Evolutionary conservation across 2,113 vertebrate genomes (phyloP), one percentile per base, ranked within the genome.

Genomic region (Centrocercus urophasianus): DNA sequence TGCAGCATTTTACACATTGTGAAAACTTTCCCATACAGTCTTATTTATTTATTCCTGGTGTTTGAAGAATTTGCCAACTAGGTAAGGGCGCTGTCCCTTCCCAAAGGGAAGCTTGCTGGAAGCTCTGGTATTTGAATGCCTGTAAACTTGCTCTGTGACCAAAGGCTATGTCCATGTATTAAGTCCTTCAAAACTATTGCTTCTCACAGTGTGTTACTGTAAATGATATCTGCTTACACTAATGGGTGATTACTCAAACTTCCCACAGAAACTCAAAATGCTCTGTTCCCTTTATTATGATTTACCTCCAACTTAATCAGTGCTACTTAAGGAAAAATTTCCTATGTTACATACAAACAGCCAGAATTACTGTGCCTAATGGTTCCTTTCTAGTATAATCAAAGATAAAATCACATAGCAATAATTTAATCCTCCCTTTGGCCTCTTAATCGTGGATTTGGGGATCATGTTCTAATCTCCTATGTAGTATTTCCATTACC

Each of bases 181-280:
- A 90, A 75, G 91, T 85, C 90, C 75, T 61, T 78, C 85, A 92
- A 79, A 93, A 52, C 52, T 71, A 47, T 48, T 93, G 76, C 66
- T 95, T 94, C 93, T 96, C 88, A 75, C 85, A 88, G 80, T 1
- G 0, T 86, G 85, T 50, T 70, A 82, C 73, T 93, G 90, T 92
- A 91, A 93, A 92, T 94, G 93, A 90, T 65, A 52, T 78, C 83
- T 93, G 82, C 83, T 83, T 86, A 69, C 47, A 88, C 59, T 72
- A 90, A 78, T 40, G 70, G 66, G 72, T 83, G 83, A 87, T 95
- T 91, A 88, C 61, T 95, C 88, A 91, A 91, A 93, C 76, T 91
- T 94, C 69, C 73, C 36, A 93, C 48, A 76, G 86, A 93, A 94
- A 59, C 52, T 88, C 61, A 78, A 63, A 84, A 81, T 65, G 80